phyloP scores from a whole-genome alignment of 2,888 invertebrate genomes.

The Chydorus sphaericus region DNA sequence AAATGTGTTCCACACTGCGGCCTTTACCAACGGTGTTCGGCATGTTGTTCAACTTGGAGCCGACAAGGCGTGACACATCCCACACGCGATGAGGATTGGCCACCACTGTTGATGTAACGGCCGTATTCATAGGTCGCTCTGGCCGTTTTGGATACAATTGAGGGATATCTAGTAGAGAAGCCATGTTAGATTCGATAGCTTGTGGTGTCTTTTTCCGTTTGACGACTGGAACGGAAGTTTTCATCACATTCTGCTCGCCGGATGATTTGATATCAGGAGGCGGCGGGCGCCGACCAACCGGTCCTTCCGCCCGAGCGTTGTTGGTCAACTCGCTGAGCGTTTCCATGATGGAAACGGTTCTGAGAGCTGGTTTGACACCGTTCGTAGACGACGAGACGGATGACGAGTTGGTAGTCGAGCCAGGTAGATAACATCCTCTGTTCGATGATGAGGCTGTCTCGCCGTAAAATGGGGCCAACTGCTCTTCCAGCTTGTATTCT shows the following conservation, averaged over 20 bases:
- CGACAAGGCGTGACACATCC: neutral
- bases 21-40: conserved; percentile 3
- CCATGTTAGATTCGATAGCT: neutral
- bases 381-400: conserved; percentile 1
- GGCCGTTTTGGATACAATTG: neutral
- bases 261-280: neutral
- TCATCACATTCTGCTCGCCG: neutral
- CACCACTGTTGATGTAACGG: neutral
- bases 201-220: too few relatives aligned
- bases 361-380: conserved; percentile 15
- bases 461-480: conserved; percentile 4
- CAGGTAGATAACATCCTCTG: neutral
- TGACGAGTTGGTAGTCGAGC: neutral
- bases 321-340: conserved; percentile 25
- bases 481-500: conserved; percentile 13
- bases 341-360: conserved; percentile 26
- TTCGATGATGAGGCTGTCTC: neutral
- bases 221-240: too few relatives aligned
- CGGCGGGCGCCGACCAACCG: neutral
- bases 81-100: neutral
- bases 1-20: conserved; percentile 14
- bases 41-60: conserved; percentile 24
- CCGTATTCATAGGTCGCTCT: neutral
- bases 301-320: neutral
- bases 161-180: neutral